Evolutionary conservation across 1,140 invertebrate species (phyloP), one percentile per base, ranked within the genome.

Genomic region (Drosophila ambigua): DNA sequence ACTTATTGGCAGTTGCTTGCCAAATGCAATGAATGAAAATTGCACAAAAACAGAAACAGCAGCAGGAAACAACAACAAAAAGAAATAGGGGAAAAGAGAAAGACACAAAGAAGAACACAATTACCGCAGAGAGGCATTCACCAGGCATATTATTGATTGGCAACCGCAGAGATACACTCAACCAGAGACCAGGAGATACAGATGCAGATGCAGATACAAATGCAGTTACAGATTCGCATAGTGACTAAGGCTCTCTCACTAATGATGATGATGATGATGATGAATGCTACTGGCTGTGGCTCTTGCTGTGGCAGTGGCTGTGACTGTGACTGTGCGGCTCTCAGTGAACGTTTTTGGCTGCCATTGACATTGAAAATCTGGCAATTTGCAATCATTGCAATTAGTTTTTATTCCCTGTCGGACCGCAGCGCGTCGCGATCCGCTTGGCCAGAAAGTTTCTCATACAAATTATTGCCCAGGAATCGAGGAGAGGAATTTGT

Each of bases 321-420:
- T 41, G 31, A 4, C 31, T 57, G 53, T 43, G 53, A 43, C 45
- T 26, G 43, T 13, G 50, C 58, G 35, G 63, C 68, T 82, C 72
- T 68, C 62, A 41, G 45, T 50, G 7, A 45, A 28, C 48, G 35
- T 73, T 55, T 61, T 68, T 51, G 68, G 49, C 68, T 80, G 82
- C 73, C 82, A 85, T 85, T 85, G 82, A 85, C 82, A 85, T 85
- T 85, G 82, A 81, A 39, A 77, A 78, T 82, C 63, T 61, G 57
- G 61, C 61, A 67, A 66, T 75, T 83, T 49, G 67, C 73, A 52
- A 58, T 63, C 46, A 45, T 51, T 65, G 64, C 71, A 78, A 82
- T 85, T 82, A 85, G 82, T 85, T 85, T 82, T 78, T 72, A 60
- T 62, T 67, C 63, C 83, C 73, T 69, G 50, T 69, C 83, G 57